These are phyloP conservation scores for Meteorus colon DNA, from an alignment of 2,888 invertebrate species.

Conservation along the genomic window DNA sequence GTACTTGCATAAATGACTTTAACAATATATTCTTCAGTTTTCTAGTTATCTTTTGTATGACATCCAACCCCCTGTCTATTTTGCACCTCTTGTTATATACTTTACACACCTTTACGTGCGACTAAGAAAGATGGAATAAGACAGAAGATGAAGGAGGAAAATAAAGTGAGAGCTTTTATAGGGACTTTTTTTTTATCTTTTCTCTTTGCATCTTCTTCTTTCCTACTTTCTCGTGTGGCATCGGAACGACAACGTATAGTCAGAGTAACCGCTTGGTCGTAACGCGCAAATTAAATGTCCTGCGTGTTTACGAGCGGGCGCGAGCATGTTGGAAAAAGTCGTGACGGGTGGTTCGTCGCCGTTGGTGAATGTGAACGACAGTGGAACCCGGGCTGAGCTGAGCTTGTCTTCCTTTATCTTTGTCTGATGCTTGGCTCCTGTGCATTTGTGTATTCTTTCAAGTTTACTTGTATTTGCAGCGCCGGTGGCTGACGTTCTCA, in stretches of 20 bases:
- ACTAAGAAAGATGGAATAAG: conserved; percentile 8
- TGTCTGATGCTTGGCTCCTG: neutral
- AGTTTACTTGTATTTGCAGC: neutral
- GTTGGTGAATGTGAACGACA: conserved; percentile 37
- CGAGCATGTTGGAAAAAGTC: conserved; percentile 35
- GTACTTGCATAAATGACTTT: conserved; percentile 19
- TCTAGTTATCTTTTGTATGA: conserved; percentile 37
- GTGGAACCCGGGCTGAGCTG: conserved; percentile 29
- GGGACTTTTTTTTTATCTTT: conserved; percentile 3
- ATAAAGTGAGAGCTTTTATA: conserved; percentile 21
- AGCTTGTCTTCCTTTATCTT: neutral
- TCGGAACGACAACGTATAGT: conserved; percentile 27
- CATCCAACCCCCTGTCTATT: conserved; percentile 20
- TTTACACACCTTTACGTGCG: conserved; percentile 3
- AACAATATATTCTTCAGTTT: conserved; percentile 41
- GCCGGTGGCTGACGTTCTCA: conserved; percentile 35
- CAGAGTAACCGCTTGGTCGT: conserved; percentile 46
- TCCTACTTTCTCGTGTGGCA: neutral
- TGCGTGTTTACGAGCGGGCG: conserved; percentile 49
- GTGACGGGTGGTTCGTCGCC: conserved; percentile 37
- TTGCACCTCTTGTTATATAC: conserved; percentile 28
- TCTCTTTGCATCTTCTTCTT: conserved; percentile 13
- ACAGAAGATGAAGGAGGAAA: neutral
- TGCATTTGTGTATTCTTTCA: neutral
- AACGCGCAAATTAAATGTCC: conserved; percentile 51